Evolutionary conservation across 1,140 invertebrate species (phyloP).

Genomic region (Scylla paramamosain): DNA sequence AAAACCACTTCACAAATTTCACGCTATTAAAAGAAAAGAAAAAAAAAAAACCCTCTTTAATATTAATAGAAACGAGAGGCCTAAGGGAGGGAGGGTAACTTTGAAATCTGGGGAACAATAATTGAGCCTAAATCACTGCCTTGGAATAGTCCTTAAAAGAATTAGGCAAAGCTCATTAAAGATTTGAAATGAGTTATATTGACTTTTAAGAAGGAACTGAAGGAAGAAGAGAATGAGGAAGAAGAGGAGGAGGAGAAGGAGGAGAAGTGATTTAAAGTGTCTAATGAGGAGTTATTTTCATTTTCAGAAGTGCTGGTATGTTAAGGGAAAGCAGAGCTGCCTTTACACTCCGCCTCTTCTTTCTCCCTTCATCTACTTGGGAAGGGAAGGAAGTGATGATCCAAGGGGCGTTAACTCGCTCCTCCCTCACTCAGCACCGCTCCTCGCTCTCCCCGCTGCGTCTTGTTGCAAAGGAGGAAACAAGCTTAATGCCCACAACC

Average conservation of each 20-base stretch:
- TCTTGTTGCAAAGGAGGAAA: no score
- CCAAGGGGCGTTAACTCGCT: no score
- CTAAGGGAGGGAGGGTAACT: background rate
- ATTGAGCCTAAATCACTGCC: background rate
- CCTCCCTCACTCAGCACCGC: no score
- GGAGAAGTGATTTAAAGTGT: no score
- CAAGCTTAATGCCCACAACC: no score
- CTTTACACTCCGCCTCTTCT: no score
- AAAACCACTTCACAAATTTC: background rate
- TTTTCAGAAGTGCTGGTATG: no score
- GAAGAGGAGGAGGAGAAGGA: background rate
- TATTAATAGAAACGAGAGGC: background rate
- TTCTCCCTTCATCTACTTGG: no score
- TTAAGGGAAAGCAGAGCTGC: no score
- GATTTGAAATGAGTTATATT: background rate
- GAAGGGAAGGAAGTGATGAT: no score
- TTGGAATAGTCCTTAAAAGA: background rate
- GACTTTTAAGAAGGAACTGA: background rate
- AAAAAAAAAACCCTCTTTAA: background rate
- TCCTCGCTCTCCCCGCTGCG: no score
- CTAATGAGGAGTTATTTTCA: no score
- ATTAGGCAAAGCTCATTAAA: conserved; percentile 14
- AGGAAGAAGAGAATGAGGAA: background rate
- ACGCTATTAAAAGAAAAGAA: background rate
- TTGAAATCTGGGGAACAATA: background rate